Conservation (phyloP, 92 coral and sea anemone species). For the Actinostola sp. region DNA sequence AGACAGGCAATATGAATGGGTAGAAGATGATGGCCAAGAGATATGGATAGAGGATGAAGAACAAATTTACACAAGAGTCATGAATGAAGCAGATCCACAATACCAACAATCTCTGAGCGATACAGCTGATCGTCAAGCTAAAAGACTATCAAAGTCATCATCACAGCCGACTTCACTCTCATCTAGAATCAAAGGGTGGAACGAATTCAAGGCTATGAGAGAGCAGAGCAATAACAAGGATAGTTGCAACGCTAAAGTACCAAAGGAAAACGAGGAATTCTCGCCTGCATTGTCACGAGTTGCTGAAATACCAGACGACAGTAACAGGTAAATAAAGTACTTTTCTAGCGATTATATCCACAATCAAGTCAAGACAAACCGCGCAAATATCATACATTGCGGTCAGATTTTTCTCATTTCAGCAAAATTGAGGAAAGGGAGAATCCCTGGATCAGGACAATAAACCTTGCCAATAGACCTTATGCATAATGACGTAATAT, state of each 20-base stretch:
- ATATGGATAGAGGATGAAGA: conserved; percentile 2
- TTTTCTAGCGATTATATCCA: no score
- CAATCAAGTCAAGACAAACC: no score
- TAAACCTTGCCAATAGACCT: no score
- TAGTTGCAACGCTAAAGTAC: neutral
- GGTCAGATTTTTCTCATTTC: no score
- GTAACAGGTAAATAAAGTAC: neutral
- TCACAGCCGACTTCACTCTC: neutral
- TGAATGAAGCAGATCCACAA: neutral
- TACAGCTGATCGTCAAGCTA: neutral
- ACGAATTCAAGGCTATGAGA: conserved; percentile 1
- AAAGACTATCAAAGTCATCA: neutral
- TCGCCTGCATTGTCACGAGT: neutral
- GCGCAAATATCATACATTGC: no score
- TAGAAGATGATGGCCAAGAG: neutral
- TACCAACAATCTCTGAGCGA: neutral
- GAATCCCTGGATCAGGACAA: no score
- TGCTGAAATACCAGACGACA: neutral
- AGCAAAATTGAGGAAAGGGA: no score
- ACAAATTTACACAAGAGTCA: neutral
- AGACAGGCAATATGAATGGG: neutral
- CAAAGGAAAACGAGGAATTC: neutral
- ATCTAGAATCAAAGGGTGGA: conserved; percentile 16
- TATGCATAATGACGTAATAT: no score
- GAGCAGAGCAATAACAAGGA: neutral